Evolutionary conservation across 2,113 vertebrate genomes (phyloP).

Genomic region (Cathartes aura): DNA sequence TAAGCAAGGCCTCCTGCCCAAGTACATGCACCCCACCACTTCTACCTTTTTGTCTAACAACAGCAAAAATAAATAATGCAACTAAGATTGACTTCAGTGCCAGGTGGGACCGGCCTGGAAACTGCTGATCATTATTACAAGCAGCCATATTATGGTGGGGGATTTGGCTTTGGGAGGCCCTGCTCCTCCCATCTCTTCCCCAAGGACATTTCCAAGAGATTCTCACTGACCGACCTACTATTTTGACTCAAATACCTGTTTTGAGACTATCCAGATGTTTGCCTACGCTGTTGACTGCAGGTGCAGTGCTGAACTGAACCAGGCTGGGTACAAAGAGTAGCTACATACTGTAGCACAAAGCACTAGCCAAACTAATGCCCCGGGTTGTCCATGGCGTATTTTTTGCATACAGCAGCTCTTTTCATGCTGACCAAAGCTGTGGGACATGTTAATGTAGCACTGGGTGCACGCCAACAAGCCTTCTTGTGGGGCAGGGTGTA

Average conservation of each 20-base stretch:
- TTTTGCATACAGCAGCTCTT: background rate
- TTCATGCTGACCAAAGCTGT: background rate
- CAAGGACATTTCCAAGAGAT: background rate
- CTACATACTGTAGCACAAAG: background rate
- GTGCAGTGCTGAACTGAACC: background rate
- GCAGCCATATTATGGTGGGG: background rate
- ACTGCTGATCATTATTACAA: background rate
- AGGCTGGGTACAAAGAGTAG: background rate
- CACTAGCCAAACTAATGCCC: background rate
- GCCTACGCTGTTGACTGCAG: background rate
- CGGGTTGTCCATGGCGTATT: accelerated
- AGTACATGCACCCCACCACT: background rate
- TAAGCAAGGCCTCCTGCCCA: background rate
- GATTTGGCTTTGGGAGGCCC: background rate
- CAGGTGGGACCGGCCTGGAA: background rate
- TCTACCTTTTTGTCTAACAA: background rate
- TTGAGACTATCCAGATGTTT: background rate
- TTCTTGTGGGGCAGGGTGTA: background rate
- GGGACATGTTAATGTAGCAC: background rate
- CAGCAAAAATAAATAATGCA: constrained; percentile 41
- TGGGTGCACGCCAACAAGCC: background rate
- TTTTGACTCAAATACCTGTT: background rate
- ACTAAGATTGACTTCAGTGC: background rate
- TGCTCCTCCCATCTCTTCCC: background rate
- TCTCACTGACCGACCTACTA: background rate